Evolutionary conservation across 2,797 vertebrate genomes (phyloP).

Genomic region (Rhodeus uyekii): DNA sequence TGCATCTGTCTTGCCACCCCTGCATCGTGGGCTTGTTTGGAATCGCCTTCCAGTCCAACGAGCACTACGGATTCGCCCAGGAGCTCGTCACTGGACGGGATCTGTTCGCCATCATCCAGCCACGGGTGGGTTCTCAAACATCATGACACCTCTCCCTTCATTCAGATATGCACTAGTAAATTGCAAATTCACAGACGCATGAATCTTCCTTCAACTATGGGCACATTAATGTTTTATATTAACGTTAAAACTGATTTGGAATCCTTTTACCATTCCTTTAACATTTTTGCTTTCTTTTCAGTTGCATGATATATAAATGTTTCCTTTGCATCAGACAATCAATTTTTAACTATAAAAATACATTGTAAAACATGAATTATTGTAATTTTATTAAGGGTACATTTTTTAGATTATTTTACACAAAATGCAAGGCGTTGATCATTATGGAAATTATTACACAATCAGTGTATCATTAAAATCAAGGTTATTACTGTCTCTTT

Average conservation of each 20-base stretch:
- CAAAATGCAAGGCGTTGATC: not conserved
- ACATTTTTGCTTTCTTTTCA: not conserved
- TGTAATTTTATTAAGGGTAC: not conserved
- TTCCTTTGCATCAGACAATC: not conserved
- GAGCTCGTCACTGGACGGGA: slow-evolving; percentile 79
- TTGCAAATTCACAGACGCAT: not conserved
- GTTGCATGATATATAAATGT: not conserved
- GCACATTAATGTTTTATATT: not conserved
- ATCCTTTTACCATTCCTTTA: not conserved
- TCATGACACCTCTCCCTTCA: not conserved
- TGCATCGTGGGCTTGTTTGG: slow-evolving; percentile 83
- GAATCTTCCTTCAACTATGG: not conserved
- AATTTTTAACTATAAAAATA: not conserved
- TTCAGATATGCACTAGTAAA: not conserved
- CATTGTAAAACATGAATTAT: not conserved
- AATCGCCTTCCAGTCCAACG: slow-evolving; percentile 82
- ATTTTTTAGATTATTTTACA: not conserved
- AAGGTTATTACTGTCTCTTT: not conserved
- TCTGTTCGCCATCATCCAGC: slow-evolving; percentile 82
- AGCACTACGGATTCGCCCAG: slow-evolving; percentile 84
- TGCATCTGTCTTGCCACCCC: slow-evolving; percentile 80
- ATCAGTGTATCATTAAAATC: not conserved
- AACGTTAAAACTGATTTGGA: not conserved
- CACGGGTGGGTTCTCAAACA: slow-evolving; percentile 70
- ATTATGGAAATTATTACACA: not conserved